These are phyloP conservation scores for Esox lucius DNA, from an alignment of 2,797 vertebrate genomes.

Conservation along the genomic window DNA sequence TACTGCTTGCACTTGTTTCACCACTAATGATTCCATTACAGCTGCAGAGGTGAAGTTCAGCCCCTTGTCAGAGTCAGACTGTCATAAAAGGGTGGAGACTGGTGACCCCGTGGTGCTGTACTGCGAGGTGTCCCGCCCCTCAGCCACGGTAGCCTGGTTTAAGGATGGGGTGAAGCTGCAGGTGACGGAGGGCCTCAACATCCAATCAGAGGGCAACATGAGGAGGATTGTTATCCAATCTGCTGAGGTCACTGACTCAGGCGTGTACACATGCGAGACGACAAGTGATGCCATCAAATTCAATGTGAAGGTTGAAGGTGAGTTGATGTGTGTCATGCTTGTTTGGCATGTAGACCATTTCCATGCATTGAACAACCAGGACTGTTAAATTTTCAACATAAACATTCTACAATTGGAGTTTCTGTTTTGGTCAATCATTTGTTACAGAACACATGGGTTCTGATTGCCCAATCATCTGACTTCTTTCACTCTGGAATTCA, in stretches of 20 bases:
- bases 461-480: conserved; percentile 63
- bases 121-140: conserved; percentile 74
- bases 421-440: not conserved
- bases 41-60: conserved; percentile 69
- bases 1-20: not conserved
- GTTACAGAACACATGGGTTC: conserved; percentile 35
- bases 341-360: not conserved
- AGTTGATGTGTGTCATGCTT: not conserved
- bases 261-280: conserved; percentile 71
- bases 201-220: conserved; percentile 76
- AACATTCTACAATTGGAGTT: not conserved
- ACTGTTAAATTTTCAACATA: not conserved
- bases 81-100: conserved; percentile 58
- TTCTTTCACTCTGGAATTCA: conserved; percentile 73
- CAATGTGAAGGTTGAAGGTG: conserved; percentile 70
- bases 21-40: conserved; percentile 41
- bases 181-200: conserved; percentile 55
- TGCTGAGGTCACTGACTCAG: conserved; percentile 67
- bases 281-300: conserved; percentile 65
- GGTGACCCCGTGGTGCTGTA: conserved; percentile 73
- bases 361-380: not conserved
- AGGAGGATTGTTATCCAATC: conserved; percentile 74
- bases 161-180: conserved; percentile 72
- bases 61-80: conserved; percentile 65
- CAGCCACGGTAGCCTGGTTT: conserved; percentile 67